Evolutionary conservation across 2,797 vertebrate species (phyloP).

Genomic region (Intellagama lesueurii): DNA sequence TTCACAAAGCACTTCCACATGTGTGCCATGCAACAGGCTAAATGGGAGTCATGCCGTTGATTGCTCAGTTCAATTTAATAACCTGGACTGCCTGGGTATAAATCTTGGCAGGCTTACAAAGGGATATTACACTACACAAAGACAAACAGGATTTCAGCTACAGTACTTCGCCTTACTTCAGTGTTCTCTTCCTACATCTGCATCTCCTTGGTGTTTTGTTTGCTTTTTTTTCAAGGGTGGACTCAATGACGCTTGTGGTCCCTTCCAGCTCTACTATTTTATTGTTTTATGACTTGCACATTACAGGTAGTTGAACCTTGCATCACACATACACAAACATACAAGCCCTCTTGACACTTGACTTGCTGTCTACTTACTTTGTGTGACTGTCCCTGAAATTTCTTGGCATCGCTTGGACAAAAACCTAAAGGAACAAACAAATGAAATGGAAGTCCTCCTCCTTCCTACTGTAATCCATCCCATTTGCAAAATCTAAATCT

Average conservation of each 20-base stretch:
- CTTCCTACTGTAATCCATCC: not conserved
- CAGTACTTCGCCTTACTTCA: too few relatives aligned
- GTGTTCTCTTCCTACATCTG: not conserved
- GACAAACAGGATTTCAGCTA: too few relatives aligned
- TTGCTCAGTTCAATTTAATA: too few relatives aligned
- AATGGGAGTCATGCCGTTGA: too few relatives aligned
- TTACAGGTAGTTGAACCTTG: not conserved
- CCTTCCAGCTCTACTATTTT: not conserved
- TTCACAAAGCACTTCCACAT: too few relatives aligned
- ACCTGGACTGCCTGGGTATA: too few relatives aligned
- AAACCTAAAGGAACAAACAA: slow-evolving; percentile 40
- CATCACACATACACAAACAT: not conserved
- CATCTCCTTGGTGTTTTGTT: not conserved
- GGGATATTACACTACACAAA: too few relatives aligned
- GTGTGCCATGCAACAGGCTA: too few relatives aligned
- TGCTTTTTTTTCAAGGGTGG: not conserved
- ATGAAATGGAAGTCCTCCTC: slow-evolving; percentile 27
- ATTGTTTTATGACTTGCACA: not conserved
- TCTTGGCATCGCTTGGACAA: slow-evolving; percentile 18
- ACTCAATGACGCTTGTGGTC: too few relatives aligned
- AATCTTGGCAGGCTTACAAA: too few relatives aligned
- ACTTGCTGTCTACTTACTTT: slow-evolving; percentile 51
- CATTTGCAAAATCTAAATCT: not conserved
- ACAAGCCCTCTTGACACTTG: slow-evolving; percentile 3
- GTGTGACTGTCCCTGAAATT: not conserved